Evolutionary conservation across 2,113 vertebrate species (phyloP).

Genomic region (Xerus inauris): DNA sequence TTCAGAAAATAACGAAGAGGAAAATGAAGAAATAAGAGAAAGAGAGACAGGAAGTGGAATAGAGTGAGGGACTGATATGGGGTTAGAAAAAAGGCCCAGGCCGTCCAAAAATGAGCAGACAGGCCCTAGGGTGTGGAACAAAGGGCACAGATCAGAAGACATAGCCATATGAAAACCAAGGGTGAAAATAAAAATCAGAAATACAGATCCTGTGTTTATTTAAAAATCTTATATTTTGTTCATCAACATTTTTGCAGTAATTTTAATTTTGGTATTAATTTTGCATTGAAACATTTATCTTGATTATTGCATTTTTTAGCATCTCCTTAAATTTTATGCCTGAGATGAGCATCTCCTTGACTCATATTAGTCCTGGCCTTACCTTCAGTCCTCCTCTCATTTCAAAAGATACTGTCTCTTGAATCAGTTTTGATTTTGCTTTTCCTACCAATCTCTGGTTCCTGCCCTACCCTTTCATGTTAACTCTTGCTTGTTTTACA

Average conservation of each 20-base stretch:
- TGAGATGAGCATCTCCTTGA: not conserved
- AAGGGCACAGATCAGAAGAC: not conserved
- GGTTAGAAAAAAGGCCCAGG: not conserved
- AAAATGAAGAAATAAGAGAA: not conserved
- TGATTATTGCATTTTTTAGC: not conserved
- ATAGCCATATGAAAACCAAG: not conserved
- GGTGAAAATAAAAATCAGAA: not conserved
- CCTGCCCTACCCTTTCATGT: not conserved
- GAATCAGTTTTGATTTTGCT: not conserved
- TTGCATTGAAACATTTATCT: not conserved
- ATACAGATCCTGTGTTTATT: not conserved
- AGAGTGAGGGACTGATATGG: not conserved
- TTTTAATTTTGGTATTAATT: not conserved
- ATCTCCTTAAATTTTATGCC: not conserved
- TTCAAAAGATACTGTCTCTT: not conserved
- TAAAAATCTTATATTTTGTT: not conserved
- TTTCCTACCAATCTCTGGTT: not conserved
- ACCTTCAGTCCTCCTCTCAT: not conserved
- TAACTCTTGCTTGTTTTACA: not conserved
- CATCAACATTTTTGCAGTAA: not conserved
- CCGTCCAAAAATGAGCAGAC: too few relatives aligned
- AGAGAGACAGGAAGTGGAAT: not conserved
- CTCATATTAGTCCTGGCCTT: not conserved
- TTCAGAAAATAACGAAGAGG: not conserved
- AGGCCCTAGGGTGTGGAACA: rapidly evolving